Evolutionary conservation across 2,113 vertebrate species (phyloP).

Genomic region (Eira barbara): DNA sequence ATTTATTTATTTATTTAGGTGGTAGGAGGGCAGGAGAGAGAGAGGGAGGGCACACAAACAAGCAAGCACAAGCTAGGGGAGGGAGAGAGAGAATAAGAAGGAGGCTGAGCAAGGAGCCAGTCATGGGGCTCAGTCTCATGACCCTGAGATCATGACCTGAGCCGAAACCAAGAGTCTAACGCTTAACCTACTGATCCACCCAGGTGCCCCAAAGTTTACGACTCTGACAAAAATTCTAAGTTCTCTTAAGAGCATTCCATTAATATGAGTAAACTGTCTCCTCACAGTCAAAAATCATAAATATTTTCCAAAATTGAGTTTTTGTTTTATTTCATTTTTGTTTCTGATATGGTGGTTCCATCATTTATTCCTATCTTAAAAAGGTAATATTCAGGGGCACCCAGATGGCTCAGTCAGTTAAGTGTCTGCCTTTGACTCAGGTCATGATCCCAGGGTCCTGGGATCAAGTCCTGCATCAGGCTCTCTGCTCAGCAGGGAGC

Average conservation of each 20-base stretch:
- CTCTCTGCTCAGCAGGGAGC: not conserved
- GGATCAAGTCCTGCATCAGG: not conserved
- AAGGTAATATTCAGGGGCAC: not conserved
- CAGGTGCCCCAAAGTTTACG: not conserved
- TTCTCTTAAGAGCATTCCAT: not conserved
- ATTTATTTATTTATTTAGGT: not conserved
- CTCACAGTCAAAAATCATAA: not conserved
- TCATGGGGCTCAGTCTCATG: not conserved
- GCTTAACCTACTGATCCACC: not conserved
- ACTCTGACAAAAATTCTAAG: constrained; percentile 24
- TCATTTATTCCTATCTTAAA: not conserved
- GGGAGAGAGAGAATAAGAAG: not conserved
- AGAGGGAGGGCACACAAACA: not conserved
- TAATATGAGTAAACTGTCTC: not conserved
- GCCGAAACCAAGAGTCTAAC: not conserved
- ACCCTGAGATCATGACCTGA: not conserved
- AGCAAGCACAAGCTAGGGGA: not conserved
- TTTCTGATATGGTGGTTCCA: not conserved
- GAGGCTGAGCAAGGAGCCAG: not conserved
- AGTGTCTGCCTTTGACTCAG: not conserved
- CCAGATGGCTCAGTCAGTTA: not conserved
- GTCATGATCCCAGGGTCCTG: not conserved
- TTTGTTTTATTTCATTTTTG: constrained; percentile 22
- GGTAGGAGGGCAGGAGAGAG: not conserved
- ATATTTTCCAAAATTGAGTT: not conserved